These are phyloP conservation scores for Gallinago stenura DNA, from an alignment of 2,797 vertebrate genomes.

Conservation along the genomic window DNA sequence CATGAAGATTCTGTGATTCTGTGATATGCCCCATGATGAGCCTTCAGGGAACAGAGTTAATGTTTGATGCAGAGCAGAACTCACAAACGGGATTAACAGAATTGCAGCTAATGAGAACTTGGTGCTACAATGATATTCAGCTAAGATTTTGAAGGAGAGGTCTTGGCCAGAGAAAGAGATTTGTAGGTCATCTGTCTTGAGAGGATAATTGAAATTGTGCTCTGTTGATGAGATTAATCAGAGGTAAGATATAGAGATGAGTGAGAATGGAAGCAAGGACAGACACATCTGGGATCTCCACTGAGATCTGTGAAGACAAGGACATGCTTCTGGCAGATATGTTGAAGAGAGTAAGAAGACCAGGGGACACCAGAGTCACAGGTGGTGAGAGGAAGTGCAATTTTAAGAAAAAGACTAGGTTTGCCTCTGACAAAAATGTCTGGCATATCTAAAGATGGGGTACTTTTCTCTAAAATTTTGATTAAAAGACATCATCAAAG, in stretches of 20 bases:
- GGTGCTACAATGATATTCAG: neutral
- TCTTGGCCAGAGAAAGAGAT: neutral
- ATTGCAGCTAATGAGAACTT: neutral
- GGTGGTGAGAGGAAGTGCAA: neutral
- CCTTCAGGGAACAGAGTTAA: neutral
- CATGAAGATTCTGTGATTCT: no score
- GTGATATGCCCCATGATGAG: neutral
- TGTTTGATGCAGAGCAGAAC: neutral
- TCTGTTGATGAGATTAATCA: conserved; percentile 23
- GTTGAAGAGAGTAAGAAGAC: neutral
- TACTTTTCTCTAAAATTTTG: neutral
- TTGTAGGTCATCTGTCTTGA: neutral
- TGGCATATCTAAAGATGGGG: neutral
- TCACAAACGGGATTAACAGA: conserved; percentile 8
- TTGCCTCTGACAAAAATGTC: neutral
- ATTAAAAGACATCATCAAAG: neutral
- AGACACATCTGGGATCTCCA: neutral
- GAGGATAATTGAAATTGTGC: conserved; percentile 14
- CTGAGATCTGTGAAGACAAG: neutral
- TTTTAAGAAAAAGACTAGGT: neutral
- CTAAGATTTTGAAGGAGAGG: conserved; percentile 11
- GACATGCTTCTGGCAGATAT: neutral
- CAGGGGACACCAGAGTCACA: neutral
- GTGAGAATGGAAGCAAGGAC: neutral
- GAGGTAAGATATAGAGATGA: neutral